phyloP scores from a whole-genome alignment of 2,888 invertebrate genomes.

The Piscicola geometra region DNA sequence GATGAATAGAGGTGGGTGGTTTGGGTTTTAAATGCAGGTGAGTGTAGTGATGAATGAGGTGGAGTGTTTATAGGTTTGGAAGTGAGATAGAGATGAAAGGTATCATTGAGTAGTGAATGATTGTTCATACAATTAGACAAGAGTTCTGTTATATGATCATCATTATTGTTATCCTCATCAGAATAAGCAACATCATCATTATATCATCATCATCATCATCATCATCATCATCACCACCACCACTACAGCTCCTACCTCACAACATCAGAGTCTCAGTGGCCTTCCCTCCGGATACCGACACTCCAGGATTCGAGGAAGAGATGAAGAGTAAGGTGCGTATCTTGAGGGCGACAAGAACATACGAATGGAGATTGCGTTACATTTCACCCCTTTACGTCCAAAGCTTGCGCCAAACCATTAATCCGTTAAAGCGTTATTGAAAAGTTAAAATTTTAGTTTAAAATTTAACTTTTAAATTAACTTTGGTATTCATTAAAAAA shows the following conservation, averaged over 20 bases:
- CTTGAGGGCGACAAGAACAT: too few relatives aligned
- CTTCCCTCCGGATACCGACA: conserved; percentile 93
- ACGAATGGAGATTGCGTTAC: too few relatives aligned
- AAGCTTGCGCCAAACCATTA: too few relatives aligned
- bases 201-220: not conserved
- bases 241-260: conserved; percentile 63
- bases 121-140: conserved; percentile 93
- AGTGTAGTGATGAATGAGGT: not conserved
- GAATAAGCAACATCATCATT: not conserved
- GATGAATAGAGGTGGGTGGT: too few relatives aligned
- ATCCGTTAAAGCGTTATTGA: not conserved
- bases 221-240: not conserved
- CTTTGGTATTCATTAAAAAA: too few relatives aligned
- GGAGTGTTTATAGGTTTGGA: not conserved
- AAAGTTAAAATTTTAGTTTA: too few relatives aligned
- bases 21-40: too few relatives aligned
- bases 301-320: conserved; percentile 86
- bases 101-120: conserved; percentile 87
- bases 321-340: conserved; percentile 64
- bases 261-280: conserved; percentile 77
- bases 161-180: too few relatives aligned
- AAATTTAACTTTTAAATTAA: too few relatives aligned
- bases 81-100: too few relatives aligned
- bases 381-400: too few relatives aligned
- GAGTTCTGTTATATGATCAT: not conserved